Evolutionary conservation across 1,140 invertebrate species (phyloP), one percentile per base, ranked within the genome.

Genomic region (Lethrus apterus): DNA sequence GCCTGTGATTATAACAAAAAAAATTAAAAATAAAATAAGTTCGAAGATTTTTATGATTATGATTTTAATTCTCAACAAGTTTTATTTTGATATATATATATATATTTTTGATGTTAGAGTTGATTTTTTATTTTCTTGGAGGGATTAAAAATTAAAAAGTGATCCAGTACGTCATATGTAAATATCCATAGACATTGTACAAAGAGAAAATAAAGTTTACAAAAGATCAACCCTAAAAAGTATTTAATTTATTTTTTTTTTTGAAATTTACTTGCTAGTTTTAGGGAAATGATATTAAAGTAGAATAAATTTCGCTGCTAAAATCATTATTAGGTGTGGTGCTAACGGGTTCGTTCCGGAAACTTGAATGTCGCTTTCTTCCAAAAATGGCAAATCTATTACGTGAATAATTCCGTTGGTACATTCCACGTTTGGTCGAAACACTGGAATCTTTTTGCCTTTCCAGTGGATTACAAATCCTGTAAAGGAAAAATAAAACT

Each of bases 371-470:
- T 94, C 91, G 53, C 79, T 81, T 51, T 87, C 84, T 63, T 80
- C 77, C 47, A 93, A 68, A 51, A 95, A 79, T 9, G 89, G 87
- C 46, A 70, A 72, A 60, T 93, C 88, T 57, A 95, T 90, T 26
- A 93, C 86, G 65, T 95, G 91, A 51, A 94, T 93, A 41, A 93
- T 83, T 20, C 91, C 91, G 64, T 95, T 94, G 56, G 87, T 92
- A 63, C 90, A 93, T 57, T 89, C 83, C 1, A 95, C 85, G 65
- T 94, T 89, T 2, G 89, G 83, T 48, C 88, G 76, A 59, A 84
- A 82, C n/a, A 95, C 85, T 46, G 79, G 79, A 45, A 92, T 87
- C 71, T 76, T 78, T 59, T 81, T 76, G 17, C 82, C 82, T 52
- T 87, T 80, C 89, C 89, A 93, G 60, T 84, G 79, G 33, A 93